phyloP scores from a whole-genome alignment of 2,113 vertebrate genomes.

The Ammodytes marinus region DNA sequence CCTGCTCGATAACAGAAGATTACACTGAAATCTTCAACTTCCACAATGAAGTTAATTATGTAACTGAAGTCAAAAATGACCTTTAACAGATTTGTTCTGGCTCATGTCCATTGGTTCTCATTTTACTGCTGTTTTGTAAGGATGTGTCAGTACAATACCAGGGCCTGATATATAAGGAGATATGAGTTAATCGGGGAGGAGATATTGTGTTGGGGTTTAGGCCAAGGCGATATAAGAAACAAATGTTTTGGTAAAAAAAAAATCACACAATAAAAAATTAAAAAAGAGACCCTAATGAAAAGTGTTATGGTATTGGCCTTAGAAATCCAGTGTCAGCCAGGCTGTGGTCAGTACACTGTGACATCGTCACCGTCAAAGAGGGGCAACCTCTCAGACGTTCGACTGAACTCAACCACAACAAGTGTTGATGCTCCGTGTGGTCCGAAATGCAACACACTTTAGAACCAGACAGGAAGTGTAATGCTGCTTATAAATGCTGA shows the following conservation, averaged over 20 bases:
- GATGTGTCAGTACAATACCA: not conserved
- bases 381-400: not conserved
- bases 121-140: not conserved
- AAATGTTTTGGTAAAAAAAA: not conserved
- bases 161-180: not conserved
- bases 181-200: too few species aligned
- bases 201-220: too few species aligned
- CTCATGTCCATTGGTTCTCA: conserved; percentile 2
- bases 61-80: not conserved
- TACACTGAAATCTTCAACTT: not conserved
- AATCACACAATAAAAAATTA: too few species aligned
- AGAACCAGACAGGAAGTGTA: not conserved
- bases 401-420: not conserved
- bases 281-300: not conserved
- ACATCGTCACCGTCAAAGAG: not conserved
- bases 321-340: not conserved
- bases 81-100: not conserved
- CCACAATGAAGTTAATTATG: not conserved
- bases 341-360: not conserved
- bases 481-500: not conserved
- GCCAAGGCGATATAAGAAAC: too few species aligned
- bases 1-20: not conserved
- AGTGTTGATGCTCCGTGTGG: not conserved
- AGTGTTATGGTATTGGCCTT: not conserved
- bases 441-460: not conserved